Evolutionary conservation across 2,113 vertebrate species (phyloP).

Genomic region (Mastomys coucha): DNA sequence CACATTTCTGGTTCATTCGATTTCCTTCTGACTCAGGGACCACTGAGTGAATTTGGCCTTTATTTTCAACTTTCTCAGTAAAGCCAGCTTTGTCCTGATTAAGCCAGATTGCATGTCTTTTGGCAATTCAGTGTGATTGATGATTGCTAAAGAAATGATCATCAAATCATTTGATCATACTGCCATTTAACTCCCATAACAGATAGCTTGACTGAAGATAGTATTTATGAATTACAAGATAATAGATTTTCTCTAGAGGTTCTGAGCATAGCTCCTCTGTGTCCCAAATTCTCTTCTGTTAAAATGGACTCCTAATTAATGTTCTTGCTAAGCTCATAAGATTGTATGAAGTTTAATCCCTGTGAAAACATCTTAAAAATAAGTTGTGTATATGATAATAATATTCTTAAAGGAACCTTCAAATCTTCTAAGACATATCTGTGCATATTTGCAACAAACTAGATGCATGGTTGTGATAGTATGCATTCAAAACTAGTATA

Average conservation of each 20-base stretch:
- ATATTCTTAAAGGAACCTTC: conserved; percentile 33
- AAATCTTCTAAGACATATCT: conserved; percentile 51
- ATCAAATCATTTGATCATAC: neutral
- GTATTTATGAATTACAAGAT: neutral
- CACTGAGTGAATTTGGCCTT: neutral
- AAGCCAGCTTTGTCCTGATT: neutral
- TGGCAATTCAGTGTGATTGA: neutral
- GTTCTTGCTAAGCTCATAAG: neutral
- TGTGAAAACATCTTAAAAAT: conserved; percentile 54
- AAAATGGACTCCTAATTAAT: neutral
- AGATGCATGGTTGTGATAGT: conserved; percentile 27
- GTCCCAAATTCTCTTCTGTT: conserved; percentile 9
- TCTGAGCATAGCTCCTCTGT: neutral
- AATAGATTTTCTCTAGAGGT: neutral
- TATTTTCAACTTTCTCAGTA: neutral
- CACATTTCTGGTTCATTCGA: neutral
- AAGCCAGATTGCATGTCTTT: neutral
- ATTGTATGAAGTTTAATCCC: neutral
- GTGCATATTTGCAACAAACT: conserved; percentile 45
- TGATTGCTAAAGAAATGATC: conserved; percentile 3
- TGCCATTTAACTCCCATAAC: conserved; percentile 6
- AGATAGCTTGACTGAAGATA: neutral
- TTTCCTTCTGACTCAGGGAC: neutral
- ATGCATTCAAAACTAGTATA: conserved; percentile 59
- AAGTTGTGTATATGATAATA: conserved; percentile 45